phyloP scores from a whole-genome alignment of 2,888 invertebrate genomes.

The Mellilla xanthometata region DNA sequence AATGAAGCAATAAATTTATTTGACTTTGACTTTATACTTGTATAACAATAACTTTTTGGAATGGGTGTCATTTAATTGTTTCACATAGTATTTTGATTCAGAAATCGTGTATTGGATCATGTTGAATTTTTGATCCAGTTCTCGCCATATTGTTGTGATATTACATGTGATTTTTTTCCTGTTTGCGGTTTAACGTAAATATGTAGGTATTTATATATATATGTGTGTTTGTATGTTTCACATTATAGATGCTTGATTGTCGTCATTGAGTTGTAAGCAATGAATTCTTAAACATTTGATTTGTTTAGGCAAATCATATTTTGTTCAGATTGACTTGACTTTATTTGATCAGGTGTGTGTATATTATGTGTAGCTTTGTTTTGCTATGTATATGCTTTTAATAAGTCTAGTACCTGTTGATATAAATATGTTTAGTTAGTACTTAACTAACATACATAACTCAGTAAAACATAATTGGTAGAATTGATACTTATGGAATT shows the following conservation, averaged over 20 bases:
- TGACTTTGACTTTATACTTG: too few species aligned
- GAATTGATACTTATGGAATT: too few species aligned
- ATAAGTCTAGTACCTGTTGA: too few species aligned
- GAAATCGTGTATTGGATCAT: too few species aligned
- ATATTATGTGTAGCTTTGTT: background rate
- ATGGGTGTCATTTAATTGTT: too few species aligned
- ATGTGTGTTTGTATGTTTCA: background rate
- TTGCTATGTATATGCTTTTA: too few species aligned
- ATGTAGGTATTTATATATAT: background rate
- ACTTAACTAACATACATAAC: too few species aligned
- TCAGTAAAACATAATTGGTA: too few species aligned
- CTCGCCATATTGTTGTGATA: background rate
- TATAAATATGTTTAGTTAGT: too few species aligned
- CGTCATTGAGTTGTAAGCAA: background rate
- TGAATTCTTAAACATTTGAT: constrained; percentile 1
- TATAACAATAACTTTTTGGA: too few species aligned
- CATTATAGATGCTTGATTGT: background rate
- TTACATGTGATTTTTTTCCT: background rate
- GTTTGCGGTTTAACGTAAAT: background rate
- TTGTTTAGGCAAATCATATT: constrained; percentile 8
- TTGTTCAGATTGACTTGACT: background rate
- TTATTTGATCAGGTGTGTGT: constrained; percentile 13
- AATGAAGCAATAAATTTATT: too few species aligned
- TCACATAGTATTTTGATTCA: too few species aligned
- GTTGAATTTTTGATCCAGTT: background rate